Percentiles rank a stretch among this genome's conserved stretches.
phyloP scores from a whole-genome alignment of 1,140 invertebrate genomes.

The Stegodyphus mimosarum region DNA sequence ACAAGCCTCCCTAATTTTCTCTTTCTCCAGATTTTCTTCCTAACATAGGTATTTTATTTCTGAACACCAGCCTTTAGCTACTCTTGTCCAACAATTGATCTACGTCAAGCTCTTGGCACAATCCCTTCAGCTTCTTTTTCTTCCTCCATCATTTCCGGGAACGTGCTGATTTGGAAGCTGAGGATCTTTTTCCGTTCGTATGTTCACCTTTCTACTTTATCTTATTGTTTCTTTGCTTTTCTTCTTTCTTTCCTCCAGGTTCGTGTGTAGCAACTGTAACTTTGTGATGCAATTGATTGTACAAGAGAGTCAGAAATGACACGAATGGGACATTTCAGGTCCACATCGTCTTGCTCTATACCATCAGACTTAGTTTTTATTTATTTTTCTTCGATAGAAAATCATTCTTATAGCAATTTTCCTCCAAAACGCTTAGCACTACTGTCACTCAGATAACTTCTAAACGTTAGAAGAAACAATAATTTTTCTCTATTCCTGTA shows the following conservation, averaged over 20 bases:
- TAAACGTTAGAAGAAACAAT: no score
- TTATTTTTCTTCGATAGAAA: no score
- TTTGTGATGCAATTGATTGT: constrained; percentile 21
- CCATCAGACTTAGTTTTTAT: no score
- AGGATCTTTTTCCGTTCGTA: constrained; percentile 5
- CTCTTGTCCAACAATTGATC: constrained; percentile 28
- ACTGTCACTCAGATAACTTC: no score
- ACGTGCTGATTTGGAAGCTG: constrained; percentile 38
- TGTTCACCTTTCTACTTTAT: constrained; percentile 11
- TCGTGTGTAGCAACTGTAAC: background rate
- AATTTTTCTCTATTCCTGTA: no score
- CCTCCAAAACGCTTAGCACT: no score
- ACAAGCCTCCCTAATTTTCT: no score
- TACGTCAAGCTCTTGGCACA: background rate
- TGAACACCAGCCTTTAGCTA: constrained; percentile 10
- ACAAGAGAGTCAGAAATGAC: constrained; percentile 2
- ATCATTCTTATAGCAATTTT: no score
- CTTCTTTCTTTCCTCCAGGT: background rate
- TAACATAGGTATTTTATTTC: constrained; percentile 14
- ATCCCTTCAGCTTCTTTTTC: background rate
- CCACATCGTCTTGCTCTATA: no score
- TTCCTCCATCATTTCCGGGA: constrained; percentile 23
- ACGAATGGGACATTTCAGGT: background rate
- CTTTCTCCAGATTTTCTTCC: background rate
- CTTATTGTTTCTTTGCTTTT: constrained; percentile 28